Conservation (phyloP, 2,113 vertebrate species). For the Hucho hucho region DNA sequence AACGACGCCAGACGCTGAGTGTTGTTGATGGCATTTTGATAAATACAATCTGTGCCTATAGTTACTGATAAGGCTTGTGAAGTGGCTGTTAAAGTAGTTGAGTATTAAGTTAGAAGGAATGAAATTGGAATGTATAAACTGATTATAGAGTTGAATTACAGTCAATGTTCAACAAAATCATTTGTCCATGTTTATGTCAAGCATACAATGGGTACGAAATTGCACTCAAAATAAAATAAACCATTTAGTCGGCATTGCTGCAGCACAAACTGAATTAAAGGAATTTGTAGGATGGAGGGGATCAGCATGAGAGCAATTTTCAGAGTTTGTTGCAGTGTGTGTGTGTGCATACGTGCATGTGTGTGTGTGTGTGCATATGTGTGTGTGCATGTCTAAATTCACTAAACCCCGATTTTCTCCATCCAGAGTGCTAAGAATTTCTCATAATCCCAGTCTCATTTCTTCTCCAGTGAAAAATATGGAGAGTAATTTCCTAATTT, state of each 20-base stretch:
- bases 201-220: not conserved
- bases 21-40: no score
- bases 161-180: no score
- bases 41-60: no score
- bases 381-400: not conserved
- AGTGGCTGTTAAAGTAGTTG: no score
- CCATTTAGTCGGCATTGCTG: not conserved
- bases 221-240: constrained; percentile 2
- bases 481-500: constrained; percentile 42
- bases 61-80: no score
- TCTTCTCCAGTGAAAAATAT: not conserved
- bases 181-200: no score
- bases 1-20: no score
- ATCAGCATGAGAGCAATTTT: not conserved
- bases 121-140: no score
- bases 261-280: no score
- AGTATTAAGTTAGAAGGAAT: no score
- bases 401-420: not conserved
- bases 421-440: constrained; percentile 2
- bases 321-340: not conserved
- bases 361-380: not conserved
- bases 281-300: not conserved
- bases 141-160: no score
- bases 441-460: constrained; percentile 4
- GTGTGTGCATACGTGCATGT: not conserved